Conservation (phyloP, 2,113 vertebrate species). For the Vulpes lagopus region DNA sequence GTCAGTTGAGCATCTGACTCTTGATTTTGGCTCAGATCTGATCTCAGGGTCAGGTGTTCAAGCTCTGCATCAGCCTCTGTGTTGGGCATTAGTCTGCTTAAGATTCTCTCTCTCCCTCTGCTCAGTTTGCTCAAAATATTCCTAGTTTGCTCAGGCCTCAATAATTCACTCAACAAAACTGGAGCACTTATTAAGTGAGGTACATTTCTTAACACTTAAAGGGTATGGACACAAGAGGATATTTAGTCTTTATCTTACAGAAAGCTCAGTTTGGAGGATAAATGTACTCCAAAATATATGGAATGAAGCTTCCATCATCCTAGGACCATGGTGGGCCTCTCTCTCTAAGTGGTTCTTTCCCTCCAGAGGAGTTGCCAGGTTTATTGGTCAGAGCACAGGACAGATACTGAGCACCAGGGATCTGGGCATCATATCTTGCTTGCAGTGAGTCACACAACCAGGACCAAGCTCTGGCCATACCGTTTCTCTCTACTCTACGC, state of each 20-base stretch:
- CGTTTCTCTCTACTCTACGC: background rate
- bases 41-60: too few relatives aligned
- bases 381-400: background rate
- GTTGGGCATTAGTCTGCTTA: too few relatives aligned
- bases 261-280: background rate
- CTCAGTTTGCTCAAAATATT: constrained; percentile 8
- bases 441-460: background rate
- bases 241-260: background rate
- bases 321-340: background rate
- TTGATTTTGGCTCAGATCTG: too few relatives aligned
- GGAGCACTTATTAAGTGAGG: background rate
- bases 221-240: background rate
- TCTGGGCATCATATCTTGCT: background rate
- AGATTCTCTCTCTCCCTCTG: too few relatives aligned
- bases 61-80: too few relatives aligned
- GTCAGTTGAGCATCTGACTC: too few relatives aligned
- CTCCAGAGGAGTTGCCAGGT: background rate
- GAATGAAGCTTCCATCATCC: background rate
- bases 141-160: background rate
- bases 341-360: background rate
- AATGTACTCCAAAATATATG: background rate
- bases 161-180: background rate
- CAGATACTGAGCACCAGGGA: background rate
- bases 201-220: background rate
- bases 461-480: background rate